Conservation (phyloP, 1,140 invertebrate species). For the Pseudoatta argentina region DNA sequence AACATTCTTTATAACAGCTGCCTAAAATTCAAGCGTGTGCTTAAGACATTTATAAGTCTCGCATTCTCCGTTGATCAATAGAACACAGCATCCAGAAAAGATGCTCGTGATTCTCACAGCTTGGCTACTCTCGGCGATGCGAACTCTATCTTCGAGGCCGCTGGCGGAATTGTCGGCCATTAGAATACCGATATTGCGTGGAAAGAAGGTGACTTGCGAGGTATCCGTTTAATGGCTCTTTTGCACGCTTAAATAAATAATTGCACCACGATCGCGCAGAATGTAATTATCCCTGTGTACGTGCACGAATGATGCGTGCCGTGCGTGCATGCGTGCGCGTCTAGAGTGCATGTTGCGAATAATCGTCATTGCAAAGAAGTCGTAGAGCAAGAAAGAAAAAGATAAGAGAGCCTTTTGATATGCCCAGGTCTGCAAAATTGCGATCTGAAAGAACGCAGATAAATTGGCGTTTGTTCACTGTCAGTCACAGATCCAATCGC, state of each 20-base stretch:
- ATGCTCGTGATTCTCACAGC: too few relatives aligned
- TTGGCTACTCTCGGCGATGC: neutral
- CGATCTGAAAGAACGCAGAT: constrained; percentile 53
- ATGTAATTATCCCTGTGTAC: constrained; percentile 61
- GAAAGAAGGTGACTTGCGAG: constrained; percentile 65
- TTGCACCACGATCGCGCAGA: constrained; percentile 51
- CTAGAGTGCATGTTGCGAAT: constrained; percentile 60
- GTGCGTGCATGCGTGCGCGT: constrained; percentile 18
- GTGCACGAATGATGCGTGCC: neutral
- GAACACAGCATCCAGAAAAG: constrained; percentile 1
- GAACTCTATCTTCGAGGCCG: constrained; percentile 29
- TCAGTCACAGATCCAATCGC: constrained; percentile 13
- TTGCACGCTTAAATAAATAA: constrained; percentile 79
- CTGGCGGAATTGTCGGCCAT: constrained; percentile 52
- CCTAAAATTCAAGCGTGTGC: neutral
- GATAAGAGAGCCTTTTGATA: constrained; percentile 63
- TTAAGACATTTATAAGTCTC: constrained; percentile 4
- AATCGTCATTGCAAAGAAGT: constrained; percentile 49
- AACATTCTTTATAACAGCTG: neutral
- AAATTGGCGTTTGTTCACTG: constrained; percentile 48
- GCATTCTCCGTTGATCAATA: neutral
- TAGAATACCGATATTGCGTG: constrained; percentile 59
- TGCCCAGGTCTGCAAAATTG: constrained; percentile 68
- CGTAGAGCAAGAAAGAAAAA: constrained; percentile 26
- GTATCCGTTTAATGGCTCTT: constrained; percentile 72